Conservation (phyloP, 2,797 vertebrate genomes). For the Crypturellus tataupa region DNA sequence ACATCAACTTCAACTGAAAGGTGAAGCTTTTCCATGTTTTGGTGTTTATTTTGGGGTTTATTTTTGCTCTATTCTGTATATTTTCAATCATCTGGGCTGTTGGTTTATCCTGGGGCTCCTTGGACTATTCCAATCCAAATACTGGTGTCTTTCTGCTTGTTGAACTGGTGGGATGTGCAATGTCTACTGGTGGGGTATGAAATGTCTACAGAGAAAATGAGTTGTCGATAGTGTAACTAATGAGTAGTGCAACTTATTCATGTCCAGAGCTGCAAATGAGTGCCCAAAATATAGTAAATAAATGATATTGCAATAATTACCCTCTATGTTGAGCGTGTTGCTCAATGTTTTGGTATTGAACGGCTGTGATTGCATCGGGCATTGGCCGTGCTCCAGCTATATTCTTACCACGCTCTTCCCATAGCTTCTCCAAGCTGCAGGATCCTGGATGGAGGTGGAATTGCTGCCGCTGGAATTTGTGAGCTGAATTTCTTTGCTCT, state of each 20-base stretch:
- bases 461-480: accelerated
- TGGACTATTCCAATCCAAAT: neutral
- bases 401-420: neutral
- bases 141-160: neutral
- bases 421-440: neutral
- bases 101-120: neutral
- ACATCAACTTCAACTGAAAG: neutral
- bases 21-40: neutral
- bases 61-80: neutral
- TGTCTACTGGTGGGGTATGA: accelerated
- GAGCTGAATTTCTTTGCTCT: neutral
- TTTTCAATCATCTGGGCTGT: too few relatives aligned
- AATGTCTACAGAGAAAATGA: neutral
- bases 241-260: neutral
- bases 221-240: neutral
- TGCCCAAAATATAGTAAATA: neutral
- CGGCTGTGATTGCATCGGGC: accelerated
- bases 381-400: neutral
- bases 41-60: neutral
- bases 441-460: neutral
- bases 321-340: neutral
- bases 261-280: neutral
- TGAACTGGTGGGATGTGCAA: neutral
- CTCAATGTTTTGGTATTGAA: neutral
- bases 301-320: neutral